Conservation (phyloP, 2,888 invertebrate genomes). For the Ornithoptera alexandrae region DNA sequence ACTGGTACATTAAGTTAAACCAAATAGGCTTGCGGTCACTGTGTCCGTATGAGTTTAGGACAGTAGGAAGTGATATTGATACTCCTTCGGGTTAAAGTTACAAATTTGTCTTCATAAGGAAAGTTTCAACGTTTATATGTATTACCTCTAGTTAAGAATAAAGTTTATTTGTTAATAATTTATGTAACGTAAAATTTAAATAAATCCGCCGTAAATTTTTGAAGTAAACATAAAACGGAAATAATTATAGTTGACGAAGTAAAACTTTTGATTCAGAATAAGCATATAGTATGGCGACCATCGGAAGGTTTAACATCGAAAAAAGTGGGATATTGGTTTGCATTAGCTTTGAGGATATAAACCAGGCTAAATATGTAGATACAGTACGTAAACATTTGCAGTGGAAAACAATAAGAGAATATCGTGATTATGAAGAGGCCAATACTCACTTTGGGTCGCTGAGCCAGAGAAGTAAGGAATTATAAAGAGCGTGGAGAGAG, state of each 20-base stretch:
- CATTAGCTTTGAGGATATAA: too few species aligned
- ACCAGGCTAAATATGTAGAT: too few species aligned
- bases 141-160: not conserved
- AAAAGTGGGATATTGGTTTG: too few species aligned
- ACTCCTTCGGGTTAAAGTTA: not conserved
- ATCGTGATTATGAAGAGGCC: too few species aligned
- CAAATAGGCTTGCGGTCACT: conserved; percentile 5
- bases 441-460: too few species aligned
- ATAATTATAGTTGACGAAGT: not conserved
- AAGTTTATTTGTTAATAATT: not conserved
- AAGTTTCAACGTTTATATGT: not conserved
- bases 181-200: not conserved
- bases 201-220: not conserved
- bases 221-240: not conserved
- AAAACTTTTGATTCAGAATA: not conserved
- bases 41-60: not conserved
- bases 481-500: too few species aligned
- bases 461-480: too few species aligned
- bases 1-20: conserved; percentile 21
- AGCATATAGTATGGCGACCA: not conserved
- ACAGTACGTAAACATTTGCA: too few species aligned
- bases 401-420: too few species aligned
- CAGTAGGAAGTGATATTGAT: conserved; percentile 3
- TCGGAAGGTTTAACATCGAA: too few species aligned
- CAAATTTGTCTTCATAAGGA: not conserved